Evolutionary conservation across 2,797 vertebrate species (phyloP), one percentile per base, ranked within the genome.

Genomic region (Tangara arthus): DNA sequence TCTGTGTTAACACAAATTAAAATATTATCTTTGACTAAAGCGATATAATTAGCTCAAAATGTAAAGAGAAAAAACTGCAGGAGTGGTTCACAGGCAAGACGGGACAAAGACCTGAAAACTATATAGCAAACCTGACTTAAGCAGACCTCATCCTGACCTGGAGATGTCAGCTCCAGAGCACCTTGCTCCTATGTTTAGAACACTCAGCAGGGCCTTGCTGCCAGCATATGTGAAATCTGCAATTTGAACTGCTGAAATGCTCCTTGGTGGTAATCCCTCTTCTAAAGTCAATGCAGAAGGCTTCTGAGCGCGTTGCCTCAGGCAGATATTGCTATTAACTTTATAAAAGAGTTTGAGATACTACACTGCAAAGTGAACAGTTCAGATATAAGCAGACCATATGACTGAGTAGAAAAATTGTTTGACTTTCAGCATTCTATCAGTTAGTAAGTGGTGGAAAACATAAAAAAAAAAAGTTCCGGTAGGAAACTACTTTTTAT

Each of bases 401-500:
- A 63, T 22, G 27, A 77, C 14, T 77, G 80, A 55, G 5, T 34
- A 52, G 11, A 77, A 68, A 95, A 94, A 59, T 39, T 37, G 59
- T 72, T 69, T 94, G 50, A 83, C 68, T 85, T 87, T 63, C 61
- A 89, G 37, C 26, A 47, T 79, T 84, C 60, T 47, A 59, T 79
- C 73, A 56, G 56, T 94, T 89, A 80, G 68, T 69, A 93, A 89
- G 42, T 63, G 49, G 50, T 76, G 39, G 37, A 68, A 77, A 81
- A 41, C 4, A 12, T 27, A 4, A 24, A 68, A 90, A 35, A 91
- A 90, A 69, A 39, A 44, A 7, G 27, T 64, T 96, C 90, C 80
- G 44, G 42, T 63, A 93, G 17, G 41, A 92, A 82, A 50, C n/a
- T 91, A 65, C 41, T 89, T 59, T 95, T 96, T 95, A 87, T 77